phyloP scores from a whole-genome alignment of 2,113 vertebrate genomes.

The Puntigrus tetrazona region DNA sequence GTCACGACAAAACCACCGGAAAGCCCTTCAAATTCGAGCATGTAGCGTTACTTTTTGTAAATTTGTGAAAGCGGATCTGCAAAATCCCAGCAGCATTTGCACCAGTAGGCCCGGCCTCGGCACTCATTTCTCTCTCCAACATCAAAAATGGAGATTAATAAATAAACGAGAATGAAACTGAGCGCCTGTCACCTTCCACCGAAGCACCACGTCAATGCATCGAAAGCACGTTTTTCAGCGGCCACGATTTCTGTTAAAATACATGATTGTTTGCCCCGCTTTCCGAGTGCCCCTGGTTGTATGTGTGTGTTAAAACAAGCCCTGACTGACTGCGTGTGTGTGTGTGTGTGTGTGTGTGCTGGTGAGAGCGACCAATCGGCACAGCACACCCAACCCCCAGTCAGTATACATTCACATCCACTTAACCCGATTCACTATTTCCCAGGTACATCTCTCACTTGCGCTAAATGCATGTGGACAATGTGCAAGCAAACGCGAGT shows the following conservation, averaged over 20 bases:
- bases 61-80: slow-evolving; percentile 75
- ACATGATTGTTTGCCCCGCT: slow-evolving; percentile 71
- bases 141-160: slow-evolving; percentile 56
- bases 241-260: slow-evolving; percentile 67
- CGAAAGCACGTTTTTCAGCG: slow-evolving; percentile 60
- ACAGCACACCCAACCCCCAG: slow-evolving; percentile 52
- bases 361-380: slow-evolving; percentile 64
- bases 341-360: slow-evolving; percentile 28
- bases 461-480: slow-evolving; percentile 1
- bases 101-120: slow-evolving; percentile 74
- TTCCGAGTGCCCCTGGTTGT: slow-evolving; percentile 78
- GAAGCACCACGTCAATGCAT: slow-evolving; percentile 58
- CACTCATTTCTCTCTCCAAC: slow-evolving; percentile 76
- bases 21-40: slow-evolving; percentile 62
- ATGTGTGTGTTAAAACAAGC: slow-evolving; percentile 74
- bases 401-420: slow-evolving; percentile 38
- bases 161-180: slow-evolving; percentile 59
- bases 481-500: background rate
- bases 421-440: slow-evolving; percentile 43
- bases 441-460: slow-evolving; percentile 19
- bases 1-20: slow-evolving; percentile 69
- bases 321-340: slow-evolving; percentile 66
- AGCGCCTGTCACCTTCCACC: slow-evolving; percentile 57
- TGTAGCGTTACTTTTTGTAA: slow-evolving; percentile 71
- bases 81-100: slow-evolving; percentile 75